These are phyloP conservation scores for Heliconius ethilla DNA, from an alignment of 2,888 invertebrate species.

Conservation along the genomic window DNA sequence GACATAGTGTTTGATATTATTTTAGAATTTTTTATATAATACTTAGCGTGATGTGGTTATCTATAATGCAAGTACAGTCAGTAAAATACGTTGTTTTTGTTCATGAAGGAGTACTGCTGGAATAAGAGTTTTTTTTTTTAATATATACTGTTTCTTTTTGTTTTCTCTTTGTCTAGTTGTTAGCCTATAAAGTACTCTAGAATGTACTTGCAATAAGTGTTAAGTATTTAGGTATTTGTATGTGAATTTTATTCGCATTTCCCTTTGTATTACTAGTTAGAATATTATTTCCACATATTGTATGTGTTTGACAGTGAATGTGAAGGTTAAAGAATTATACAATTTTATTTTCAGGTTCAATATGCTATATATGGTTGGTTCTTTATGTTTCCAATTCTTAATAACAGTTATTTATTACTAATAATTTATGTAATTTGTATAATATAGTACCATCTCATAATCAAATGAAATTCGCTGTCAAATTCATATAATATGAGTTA, in stretches of 20 bases:
- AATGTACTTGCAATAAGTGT: slow-evolving; percentile 18
- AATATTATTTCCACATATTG: neutral
- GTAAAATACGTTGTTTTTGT: neutral
- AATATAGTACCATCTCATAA: too few relatives aligned
- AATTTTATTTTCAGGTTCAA: neutral
- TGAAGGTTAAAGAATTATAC: neutral
- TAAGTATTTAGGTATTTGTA: slow-evolving; percentile 15
- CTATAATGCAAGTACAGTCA: slow-evolving; percentile 10
- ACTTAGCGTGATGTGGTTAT: neutral
- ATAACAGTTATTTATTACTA: too few relatives aligned
- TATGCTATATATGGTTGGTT: neutral
- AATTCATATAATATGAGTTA: neutral
- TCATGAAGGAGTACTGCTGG: neutral
- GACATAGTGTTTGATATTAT: neutral
- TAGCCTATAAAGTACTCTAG: neutral
- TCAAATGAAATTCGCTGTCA: neutral
- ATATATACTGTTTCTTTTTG: neutral
- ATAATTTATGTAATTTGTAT: too few relatives aligned
- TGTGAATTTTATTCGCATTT: neutral
- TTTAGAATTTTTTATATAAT: neutral
- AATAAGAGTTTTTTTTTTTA: neutral
- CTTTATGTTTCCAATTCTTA: too few relatives aligned
- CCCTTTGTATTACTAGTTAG: neutral
- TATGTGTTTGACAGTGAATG: neutral
- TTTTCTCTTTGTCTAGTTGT: neutral